Evolutionary conservation across 2,797 vertebrate genomes (phyloP).

Genomic region (Acipenser transmontanus): DNA sequence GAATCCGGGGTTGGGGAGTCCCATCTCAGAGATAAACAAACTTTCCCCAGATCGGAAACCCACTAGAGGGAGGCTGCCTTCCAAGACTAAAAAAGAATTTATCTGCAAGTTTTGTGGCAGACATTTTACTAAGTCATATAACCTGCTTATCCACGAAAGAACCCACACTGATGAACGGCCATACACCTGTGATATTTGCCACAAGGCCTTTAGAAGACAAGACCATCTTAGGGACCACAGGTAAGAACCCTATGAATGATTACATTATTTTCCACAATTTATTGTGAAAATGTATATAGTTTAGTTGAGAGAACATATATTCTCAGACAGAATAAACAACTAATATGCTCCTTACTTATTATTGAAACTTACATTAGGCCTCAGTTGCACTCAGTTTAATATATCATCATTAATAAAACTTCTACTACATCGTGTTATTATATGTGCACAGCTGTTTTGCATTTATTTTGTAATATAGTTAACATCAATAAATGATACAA

Average conservation of each 20-base stretch:
- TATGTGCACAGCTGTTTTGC: no score
- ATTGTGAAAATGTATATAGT: no score
- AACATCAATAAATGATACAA: no score
- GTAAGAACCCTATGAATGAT: conserved; percentile 45
- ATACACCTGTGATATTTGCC: conserved; percentile 97
- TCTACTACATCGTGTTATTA: no score
- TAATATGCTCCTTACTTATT: no score
- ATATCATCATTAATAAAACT: no score
- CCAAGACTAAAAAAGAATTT: conserved; percentile 99
- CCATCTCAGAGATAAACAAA: conserved; percentile 82
- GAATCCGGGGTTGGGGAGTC: conserved; percentile 73
- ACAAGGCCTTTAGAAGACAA: conserved; percentile 96
- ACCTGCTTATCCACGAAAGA: conserved; percentile 95
- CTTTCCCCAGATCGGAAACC: conserved; percentile 87
- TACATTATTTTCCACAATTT: no score
- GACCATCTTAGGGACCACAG: conserved; percentile 97
- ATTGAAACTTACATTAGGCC: no score
- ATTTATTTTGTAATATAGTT: no score
- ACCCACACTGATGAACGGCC: conserved; percentile 97
- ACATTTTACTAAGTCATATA: conserved; percentile 98
- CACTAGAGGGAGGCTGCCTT: conserved; percentile 84
- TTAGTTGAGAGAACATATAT: no score
- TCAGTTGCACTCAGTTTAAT: no score
- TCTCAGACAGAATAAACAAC: no score
- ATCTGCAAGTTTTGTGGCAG: conserved; percentile 98